Conservation (phyloP, 2,113 vertebrate species). For the Panthera uncia region DNA sequence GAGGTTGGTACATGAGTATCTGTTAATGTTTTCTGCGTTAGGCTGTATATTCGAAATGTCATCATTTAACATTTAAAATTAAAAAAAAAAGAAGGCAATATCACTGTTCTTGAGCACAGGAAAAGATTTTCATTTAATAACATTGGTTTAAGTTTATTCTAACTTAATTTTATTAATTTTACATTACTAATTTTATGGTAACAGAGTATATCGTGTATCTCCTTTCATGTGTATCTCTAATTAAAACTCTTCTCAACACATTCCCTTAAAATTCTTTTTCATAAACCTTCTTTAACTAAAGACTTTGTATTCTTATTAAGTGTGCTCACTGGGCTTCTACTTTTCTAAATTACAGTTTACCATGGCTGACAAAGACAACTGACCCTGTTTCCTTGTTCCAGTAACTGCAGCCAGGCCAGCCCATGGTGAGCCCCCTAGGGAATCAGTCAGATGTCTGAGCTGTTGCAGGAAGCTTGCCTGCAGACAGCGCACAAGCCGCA, state of each 20-base stretch:
- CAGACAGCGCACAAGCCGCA: not conserved
- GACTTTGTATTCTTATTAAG: not conserved
- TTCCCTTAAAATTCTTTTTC: not conserved
- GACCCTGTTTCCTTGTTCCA: not conserved
- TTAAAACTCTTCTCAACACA: not conserved
- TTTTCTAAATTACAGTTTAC: not conserved
- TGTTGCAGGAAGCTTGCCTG: not conserved
- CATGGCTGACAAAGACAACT: not conserved
- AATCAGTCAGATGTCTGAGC: not conserved
- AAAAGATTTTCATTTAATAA: not conserved
- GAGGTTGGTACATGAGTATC: not conserved
- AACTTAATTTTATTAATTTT: too few species aligned
- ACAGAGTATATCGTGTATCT: not conserved
- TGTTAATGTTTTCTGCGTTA: not conserved
- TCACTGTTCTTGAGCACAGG: not conserved
- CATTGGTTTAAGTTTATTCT: not conserved
- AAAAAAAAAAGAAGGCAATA: not conserved
- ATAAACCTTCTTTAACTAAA: not conserved
- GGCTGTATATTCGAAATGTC: not conserved
- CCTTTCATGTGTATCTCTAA: not conserved
- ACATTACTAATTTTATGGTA: not conserved
- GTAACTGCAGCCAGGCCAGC: not conserved
- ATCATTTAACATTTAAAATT: not conserved
- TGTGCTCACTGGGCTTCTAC: not conserved
- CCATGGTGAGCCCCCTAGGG: not conserved